Evolutionary conservation across 2,113 vertebrate species (phyloP), one percentile per base, ranked within the genome.

Genomic region (Nicator chloris): DNA sequence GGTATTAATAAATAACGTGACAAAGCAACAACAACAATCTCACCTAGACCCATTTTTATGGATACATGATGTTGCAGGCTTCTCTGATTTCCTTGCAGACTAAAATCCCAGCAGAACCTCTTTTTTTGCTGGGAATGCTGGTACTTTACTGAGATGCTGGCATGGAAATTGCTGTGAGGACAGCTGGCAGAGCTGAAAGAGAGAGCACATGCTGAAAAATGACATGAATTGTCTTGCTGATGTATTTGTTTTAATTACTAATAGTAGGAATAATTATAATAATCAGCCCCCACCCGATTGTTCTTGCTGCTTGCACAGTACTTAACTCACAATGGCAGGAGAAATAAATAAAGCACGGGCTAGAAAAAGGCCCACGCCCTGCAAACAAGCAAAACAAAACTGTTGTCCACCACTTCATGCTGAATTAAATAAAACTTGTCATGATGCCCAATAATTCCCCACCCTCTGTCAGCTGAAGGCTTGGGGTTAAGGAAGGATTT

Each of bases 211-310:
- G 92, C 93, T 90, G 90, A 83, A 95, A 94, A 97, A 95, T 92
- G 88, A 69, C 88, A 69, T 63, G 68, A 94, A 96, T 96, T 94
- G 92, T 96, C 93, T 61, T 90, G 82, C 90, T 72, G 73, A 88
- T 96, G 40, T 95, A 97, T 95, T 97, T 96, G 86, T 93, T 97
- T 96, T 88, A 96, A 97, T 96, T 95, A 93, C 95, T 96, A 96
- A 92, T 96, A 96, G 88, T 93, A 65, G 88, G 84, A 94, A 93
- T 96, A 93, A 96, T 97, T 93, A 96, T 90, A 96, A 95, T 96
- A 92, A 96, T 97, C 95, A 96, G 92, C 56, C 93, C 64, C 49
- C 86, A 73, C 89, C 65, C 72, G 30, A 94, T 96, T 96, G 94
- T 94, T 92, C 92, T 79, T 72, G 88, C 88, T 86, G 90, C 93